Evolutionary conservation across 2,888 invertebrate genomes (phyloP), one percentile per base, ranked within the genome.

Genomic region (Nemapogon koenigi): DNA sequence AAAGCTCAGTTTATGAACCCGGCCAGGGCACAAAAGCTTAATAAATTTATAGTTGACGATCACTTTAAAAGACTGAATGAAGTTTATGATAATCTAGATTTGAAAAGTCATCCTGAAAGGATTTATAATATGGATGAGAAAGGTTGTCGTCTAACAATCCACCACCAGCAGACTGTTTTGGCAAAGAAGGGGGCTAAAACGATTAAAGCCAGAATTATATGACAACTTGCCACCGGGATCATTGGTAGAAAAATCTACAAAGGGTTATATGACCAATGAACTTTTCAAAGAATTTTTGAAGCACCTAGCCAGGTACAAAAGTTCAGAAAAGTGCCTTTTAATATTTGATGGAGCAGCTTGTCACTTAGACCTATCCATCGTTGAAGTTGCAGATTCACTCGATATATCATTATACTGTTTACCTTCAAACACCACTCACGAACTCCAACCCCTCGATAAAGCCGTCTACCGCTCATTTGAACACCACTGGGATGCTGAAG

Each of bases 1-100:
- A 48, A 49, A 35, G 49, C 49, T 6, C 49, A 51, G 27, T 45
- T 49, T 16, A 48, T 51, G 49, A 52, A 50, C 40, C 45, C 48
- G 3, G 50, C 44, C n/a, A 42, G 49, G 37, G 49, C 49, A 7
- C 47, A 50, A 48, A 51, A 50, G 16, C 38, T 50, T 1, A 52
- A 52, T 44, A 48, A 46, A 41, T 42, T 41, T 40, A 47, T 47
- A 16, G 48, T 49, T 4, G 33, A 45, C 27, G 42, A 49, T 11
- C 46, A 50, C 15, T 50, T 49, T 17, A n/a, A 42, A 36, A 45
- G 25, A 36, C 11, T 46, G 19, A 41, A 22, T 2, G 41, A 43
- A 13, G 8, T 47, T 4, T 43, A 45, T 17, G 44, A 46, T 25
- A 39, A 46, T 37, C 14, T 41, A 2, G 35, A 45, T 29, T 15